Base-by-base conservation (phyloP, 2,888 invertebrate genomes). In the Meiosimyza platycephala region DNA sequence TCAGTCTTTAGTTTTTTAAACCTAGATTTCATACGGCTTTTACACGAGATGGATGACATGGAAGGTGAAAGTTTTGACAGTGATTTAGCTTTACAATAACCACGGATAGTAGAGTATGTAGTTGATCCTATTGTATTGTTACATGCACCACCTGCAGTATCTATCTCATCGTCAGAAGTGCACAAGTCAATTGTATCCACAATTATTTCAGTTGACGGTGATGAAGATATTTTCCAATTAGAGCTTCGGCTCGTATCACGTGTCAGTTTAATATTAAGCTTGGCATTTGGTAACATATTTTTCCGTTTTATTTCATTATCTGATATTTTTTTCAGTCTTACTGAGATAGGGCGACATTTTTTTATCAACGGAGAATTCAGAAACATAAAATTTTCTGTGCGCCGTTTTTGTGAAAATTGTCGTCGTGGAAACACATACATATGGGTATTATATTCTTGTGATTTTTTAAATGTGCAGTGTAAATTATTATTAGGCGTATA, bases 181-280 rank as follows among this genome's bases (percentile, higher is more conserved):
- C 92, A 92, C 82, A 92, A 88, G 83, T 92, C 91, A 79, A 92
- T 92, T 83, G 91, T 90, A 77, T 88, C 88, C 81, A 90, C 90
- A 86, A 87, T 81, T 48, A 85, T 83, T 76, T 86, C 85, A n/a
- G 76, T 80, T 22, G 85, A 78, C 28, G 79, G 78, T 22, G 79
- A 80, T 15, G 85, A 83, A 13, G 85, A 85, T 75, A 86, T 86
- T 75, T 85, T 83, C 85, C 86, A 86, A 75, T 84, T 85, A 54
- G 84, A 84, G 74, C 83, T 85, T 22, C 81, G 80, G 51, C 85
- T 81, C 75, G 82, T 81, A 74, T 85, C 85, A 68, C 86, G 85
- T 69, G 85, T 86, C 71, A 86, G 78, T 79, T 85, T 85, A 71
- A 85, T 86, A 76, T 84, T 86, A 48, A 85, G 79, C 76, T 85